Conservation (phyloP, 2,888 invertebrate species). For the Oligia fasciuncula region DNA sequence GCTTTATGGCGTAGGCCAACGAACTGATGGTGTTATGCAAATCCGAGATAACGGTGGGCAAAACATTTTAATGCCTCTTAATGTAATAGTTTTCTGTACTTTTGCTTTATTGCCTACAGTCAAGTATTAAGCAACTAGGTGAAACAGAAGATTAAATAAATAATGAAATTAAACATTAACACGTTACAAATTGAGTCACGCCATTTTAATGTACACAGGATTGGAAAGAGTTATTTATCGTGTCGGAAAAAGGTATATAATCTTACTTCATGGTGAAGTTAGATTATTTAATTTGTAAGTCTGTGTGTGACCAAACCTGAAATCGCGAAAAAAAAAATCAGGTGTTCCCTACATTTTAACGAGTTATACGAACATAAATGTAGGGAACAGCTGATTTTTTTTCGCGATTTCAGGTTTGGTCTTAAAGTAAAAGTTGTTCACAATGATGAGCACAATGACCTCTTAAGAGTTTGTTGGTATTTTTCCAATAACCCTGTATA, state of each 20-base stretch:
- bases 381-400: too few relatives aligned
- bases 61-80: conserved; percentile 66
- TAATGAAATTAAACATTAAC: conserved; percentile 43
- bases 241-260: background rate
- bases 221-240: background rate
- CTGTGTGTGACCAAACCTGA: too few relatives aligned
- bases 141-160: conserved; percentile 45
- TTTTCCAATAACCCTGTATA: too few relatives aligned
- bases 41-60: conserved; percentile 54
- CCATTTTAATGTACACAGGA: conserved; percentile 14
- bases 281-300: too few relatives aligned
- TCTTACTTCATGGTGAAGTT: background rate
- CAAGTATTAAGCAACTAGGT: conserved; percentile 45
- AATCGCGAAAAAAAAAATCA: too few relatives aligned
- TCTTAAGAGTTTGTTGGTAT: too few relatives aligned
- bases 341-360: too few relatives aligned
- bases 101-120: conserved; percentile 50
- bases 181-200: conserved; percentile 34
- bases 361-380: too few relatives aligned
- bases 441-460: too few relatives aligned
- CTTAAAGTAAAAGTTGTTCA: too few relatives aligned
- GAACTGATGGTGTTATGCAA: conserved; percentile 65
- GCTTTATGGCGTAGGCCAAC: conserved; percentile 36
- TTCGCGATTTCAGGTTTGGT: too few relatives aligned
- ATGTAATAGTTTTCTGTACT: conserved; percentile 59